Percentiles rank a stretch among this genome's conserved stretches.
Conservation (phyloP, 2,888 invertebrate species). For the Ormyrus thymus region DNA sequence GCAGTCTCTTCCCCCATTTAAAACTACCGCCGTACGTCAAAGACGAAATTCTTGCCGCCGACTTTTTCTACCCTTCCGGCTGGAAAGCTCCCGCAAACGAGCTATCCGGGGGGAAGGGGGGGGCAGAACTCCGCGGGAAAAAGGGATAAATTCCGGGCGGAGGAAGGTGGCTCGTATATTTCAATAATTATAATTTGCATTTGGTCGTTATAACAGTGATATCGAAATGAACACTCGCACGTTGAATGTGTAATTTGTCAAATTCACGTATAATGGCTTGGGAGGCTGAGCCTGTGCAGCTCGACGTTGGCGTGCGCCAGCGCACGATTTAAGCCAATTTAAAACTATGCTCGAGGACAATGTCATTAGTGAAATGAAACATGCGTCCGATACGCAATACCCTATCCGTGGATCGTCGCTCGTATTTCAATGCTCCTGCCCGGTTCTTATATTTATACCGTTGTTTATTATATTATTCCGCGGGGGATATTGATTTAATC, state of each 20-base stretch:
- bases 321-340: conserved; percentile 12
- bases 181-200: conserved; percentile 20
- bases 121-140: too few relatives aligned
- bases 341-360: conserved; percentile 22
- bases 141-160: too few relatives aligned
- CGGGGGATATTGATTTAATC: conserved; percentile 21
- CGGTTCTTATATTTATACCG: neutral
- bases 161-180: neutral
- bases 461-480: conserved; percentile 38
- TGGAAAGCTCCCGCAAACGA: neutral
- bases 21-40: conserved; percentile 40
- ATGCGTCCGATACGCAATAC: conserved; percentile 32
- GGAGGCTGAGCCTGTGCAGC: neutral
- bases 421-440: conserved; percentile 1
- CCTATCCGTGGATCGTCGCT: neutral
- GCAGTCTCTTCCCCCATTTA: conserved; percentile 26
- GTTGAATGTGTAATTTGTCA: neutral
- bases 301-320: neutral
- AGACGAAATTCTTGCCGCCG: neutral
- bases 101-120: too few relatives aligned
- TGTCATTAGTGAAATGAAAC: conserved; percentile 49
- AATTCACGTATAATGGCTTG: neutral
- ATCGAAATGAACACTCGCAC: neutral
- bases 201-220: too few relatives aligned
- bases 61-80: neutral